Conservation (phyloP, 2,888 invertebrate species). For the Acanthosepion esculentum region DNA sequence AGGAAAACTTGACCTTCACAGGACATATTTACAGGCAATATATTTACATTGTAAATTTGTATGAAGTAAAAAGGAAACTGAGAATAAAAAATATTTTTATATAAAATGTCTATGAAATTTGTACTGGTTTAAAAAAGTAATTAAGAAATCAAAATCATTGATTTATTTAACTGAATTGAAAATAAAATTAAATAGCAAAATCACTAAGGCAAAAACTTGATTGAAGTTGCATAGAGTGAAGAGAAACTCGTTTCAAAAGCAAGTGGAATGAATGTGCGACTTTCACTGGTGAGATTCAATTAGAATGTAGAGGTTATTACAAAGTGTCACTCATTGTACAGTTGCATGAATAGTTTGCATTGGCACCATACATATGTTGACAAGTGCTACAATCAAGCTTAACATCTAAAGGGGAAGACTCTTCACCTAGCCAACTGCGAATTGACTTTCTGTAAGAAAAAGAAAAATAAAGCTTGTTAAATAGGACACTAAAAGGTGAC, state of each 20-base stretch:
- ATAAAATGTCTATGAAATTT: not conserved
- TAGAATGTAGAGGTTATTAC: not conserved
- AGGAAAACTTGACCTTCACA: too few species aligned
- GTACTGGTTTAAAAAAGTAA: not conserved
- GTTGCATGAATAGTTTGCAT: not conserved
- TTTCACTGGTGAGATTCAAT: too few species aligned
- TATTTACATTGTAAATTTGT: not conserved
- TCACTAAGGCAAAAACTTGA: not conserved
- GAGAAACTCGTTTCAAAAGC: not conserved
- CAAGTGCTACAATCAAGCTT: not conserved
- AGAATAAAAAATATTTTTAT: not conserved
- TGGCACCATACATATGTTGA: not conserved
- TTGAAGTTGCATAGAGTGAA: not conserved
- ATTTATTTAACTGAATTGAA: not conserved
- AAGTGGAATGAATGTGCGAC: not conserved
- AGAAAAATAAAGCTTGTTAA: not conserved
- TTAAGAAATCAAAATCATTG: not conserved
- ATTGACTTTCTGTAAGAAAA: not conserved
- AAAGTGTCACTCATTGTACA: not conserved
- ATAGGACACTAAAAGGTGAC: not conserved
- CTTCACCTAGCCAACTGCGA: not conserved
- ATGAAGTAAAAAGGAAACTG: not conserved
- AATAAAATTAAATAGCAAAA: not conserved
- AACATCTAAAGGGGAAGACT: not conserved
- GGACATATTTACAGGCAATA: too few species aligned